Conservation (phyloP, 2,888 invertebrate species). For the Conomelus anceps region DNA sequence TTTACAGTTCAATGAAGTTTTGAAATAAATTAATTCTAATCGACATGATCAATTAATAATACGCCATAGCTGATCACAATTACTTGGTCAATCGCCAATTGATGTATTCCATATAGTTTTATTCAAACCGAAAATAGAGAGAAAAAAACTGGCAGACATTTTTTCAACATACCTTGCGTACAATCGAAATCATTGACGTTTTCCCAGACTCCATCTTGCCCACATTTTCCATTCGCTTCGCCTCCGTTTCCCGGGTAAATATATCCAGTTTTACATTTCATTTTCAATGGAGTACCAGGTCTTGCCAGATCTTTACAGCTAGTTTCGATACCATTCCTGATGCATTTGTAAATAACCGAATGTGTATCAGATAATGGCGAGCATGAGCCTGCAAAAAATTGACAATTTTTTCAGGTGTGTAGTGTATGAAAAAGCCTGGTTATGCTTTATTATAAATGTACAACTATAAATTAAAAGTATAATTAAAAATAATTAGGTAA, state of each 20-base stretch:
- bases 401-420: background rate
- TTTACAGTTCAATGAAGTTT: too few species aligned
- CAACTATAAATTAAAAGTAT: background rate
- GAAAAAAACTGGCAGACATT: too few species aligned
- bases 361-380: background rate
- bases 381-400: background rate
- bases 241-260: background rate
- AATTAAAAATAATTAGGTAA: background rate
- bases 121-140: too few species aligned
- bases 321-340: background rate
- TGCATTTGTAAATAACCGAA: background rate
- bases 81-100: too few species aligned
- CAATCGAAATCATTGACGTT: background rate
- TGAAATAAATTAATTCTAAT: too few species aligned
- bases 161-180: background rate
- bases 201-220: background rate
- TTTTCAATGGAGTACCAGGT: background rate
- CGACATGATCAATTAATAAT: too few species aligned
- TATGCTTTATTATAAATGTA: background rate
- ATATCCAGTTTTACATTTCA: background rate
- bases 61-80: too few species aligned
- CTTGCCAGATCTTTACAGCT: background rate
- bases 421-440: too few species aligned
- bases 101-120: too few species aligned
- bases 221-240: background rate